Conservation (phyloP, 1,140 invertebrate genomes). For the Coenobita brevimanus region DNA sequence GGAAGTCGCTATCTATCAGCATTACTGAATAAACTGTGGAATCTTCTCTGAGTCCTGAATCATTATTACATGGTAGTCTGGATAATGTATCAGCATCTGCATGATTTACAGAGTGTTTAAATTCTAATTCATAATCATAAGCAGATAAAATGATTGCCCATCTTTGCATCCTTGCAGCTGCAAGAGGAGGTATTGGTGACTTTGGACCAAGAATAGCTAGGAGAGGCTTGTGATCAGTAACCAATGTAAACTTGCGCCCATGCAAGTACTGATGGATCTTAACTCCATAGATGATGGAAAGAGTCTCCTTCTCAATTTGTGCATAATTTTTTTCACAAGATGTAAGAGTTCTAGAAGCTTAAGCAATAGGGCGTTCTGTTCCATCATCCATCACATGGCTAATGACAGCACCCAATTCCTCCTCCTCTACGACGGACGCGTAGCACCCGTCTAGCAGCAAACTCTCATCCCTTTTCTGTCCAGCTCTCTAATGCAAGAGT, state of each 20-base stretch:
- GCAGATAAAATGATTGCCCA: no score
- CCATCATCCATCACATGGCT: no score
- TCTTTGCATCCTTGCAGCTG: conserved; percentile 5
- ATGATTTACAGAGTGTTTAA: neutral
- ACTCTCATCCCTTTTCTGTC: no score
- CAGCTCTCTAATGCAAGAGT: no score
- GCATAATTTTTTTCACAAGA: conserved; percentile 74
- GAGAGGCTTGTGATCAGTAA: conserved; percentile 37
- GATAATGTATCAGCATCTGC: conserved; percentile 17
- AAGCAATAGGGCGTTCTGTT: conserved; percentile 74
- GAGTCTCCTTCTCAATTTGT: conserved; percentile 76
- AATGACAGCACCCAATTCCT: no score
- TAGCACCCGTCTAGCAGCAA: no score
- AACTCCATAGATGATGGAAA: conserved; percentile 75
- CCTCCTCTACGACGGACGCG: no score
- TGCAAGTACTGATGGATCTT: conserved; percentile 29
- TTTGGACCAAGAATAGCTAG: no score
- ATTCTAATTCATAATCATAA: conserved; percentile 2
- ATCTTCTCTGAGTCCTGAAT: neutral
- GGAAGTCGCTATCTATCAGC: neutral
- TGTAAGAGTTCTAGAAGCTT: conserved; percentile 73
- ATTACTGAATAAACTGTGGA: neutral
- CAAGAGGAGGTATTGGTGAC: neutral
- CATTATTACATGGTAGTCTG: conserved; percentile 12
- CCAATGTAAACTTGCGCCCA: conserved; percentile 19